phyloP scores from a whole-genome alignment of 37 sponge, comb jelly and placozoan species.

The Diacarnus erythraeanus region DNA sequence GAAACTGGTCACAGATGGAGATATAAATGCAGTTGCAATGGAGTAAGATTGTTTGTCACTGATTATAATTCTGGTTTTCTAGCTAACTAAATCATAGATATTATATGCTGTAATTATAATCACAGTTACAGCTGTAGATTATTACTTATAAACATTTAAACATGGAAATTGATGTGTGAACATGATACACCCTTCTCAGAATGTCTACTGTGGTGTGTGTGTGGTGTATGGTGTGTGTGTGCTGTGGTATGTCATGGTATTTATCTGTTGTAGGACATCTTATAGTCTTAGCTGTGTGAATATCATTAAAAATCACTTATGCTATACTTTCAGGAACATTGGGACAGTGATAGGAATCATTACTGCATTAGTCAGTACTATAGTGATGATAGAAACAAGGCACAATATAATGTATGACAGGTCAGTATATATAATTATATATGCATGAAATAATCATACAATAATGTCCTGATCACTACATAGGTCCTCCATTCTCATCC shows the following conservation, averaged over 20 bases:
- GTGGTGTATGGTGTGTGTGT: not conserved
- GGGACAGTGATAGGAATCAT: not conserved
- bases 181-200: too few relatives aligned
- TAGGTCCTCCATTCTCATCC: slow-evolving; percentile 42
- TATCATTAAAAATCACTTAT: too few relatives aligned
- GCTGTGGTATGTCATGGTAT: not conserved
- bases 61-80: not conserved
- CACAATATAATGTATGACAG: not conserved
- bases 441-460: not conserved
- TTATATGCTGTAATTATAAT: too few relatives aligned
- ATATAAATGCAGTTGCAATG: slow-evolving; percentile 8
- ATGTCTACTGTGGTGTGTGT: not conserved
- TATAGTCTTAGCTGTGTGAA: too few relatives aligned
- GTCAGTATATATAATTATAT: not conserved
- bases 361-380: not conserved
- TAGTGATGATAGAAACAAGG: slow-evolving; percentile 18
- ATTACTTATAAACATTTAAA: too few relatives aligned
- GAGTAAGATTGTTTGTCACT: slow-evolving; percentile 2
- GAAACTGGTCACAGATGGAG: slow-evolving; percentile 13
- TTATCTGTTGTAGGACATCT: not conserved
- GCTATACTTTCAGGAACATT: not conserved
- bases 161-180: too few relatives aligned
- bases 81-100: too few relatives aligned
- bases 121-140: too few relatives aligned
- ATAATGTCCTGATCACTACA: not conserved